A percentile compares a stretch with the other conserved stretches of the same genome.
Evolutionary conservation across 2,888 invertebrate species (phyloP).

Genomic region (Sicus ferrugineus): DNA sequence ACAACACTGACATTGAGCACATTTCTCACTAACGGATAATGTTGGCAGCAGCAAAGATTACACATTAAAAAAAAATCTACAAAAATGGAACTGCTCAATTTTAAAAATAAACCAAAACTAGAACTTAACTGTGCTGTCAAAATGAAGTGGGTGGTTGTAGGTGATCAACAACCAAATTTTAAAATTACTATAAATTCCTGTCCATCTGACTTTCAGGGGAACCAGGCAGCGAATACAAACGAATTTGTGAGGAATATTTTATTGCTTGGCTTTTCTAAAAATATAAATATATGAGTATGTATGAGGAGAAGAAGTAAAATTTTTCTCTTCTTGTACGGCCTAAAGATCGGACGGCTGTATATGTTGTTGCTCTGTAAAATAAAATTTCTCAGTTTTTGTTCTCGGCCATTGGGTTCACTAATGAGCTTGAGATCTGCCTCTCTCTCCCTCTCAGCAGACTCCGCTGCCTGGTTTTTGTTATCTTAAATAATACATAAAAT

Average conservation of each 20-base stretch:
- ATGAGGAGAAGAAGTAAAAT: slow-evolving; percentile 28
- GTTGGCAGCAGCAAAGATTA: neutral
- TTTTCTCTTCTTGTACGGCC: slow-evolving; percentile 27
- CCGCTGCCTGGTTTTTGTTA: too few relatives aligned
- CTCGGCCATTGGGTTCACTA: neutral
- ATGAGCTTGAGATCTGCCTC: too few relatives aligned
- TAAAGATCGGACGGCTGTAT: neutral
- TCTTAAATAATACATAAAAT: neutral
- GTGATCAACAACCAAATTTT: neutral
- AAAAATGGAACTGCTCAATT: too few relatives aligned
- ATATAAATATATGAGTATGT: slow-evolving; percentile 39
- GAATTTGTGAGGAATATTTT: slow-evolving; percentile 17
- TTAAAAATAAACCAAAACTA: too few relatives aligned
- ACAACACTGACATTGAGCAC: slow-evolving; percentile 71
- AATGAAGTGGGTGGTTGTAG: too few relatives aligned
- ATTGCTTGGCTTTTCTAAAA: slow-evolving; percentile 43
- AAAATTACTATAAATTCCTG: too few relatives aligned
- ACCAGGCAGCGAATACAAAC: slow-evolving; percentile 6
- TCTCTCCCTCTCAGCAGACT: too few relatives aligned
- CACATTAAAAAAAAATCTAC: neutral
- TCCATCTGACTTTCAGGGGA: neutral
- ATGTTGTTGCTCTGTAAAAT: neutral
- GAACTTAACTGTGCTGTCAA: too few relatives aligned
- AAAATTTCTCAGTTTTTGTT: slow-evolving; percentile 1
- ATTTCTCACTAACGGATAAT: too few relatives aligned